phyloP scores from a whole-genome alignment of 2,797 vertebrate species.

The Argentina silus region DNA sequence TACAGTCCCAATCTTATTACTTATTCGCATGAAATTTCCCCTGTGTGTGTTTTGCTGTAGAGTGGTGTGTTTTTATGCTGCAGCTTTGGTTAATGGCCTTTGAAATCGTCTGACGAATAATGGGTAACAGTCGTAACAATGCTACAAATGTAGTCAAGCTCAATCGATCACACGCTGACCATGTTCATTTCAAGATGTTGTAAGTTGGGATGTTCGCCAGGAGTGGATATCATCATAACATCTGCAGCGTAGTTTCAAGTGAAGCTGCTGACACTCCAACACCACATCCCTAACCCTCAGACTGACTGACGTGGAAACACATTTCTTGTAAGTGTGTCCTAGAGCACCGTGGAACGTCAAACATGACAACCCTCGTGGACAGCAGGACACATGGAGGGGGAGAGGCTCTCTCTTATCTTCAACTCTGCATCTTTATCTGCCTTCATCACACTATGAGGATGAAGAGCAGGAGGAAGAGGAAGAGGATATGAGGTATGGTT shows the following conservation, averaged over 20 bases:
- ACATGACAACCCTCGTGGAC: neutral
- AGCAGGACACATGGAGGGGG: neutral
- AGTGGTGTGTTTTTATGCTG: conserved; percentile 27
- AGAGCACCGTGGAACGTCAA: neutral
- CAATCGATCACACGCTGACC: conserved; percentile 17
- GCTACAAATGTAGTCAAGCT: conserved; percentile 37
- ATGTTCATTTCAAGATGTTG: conserved; percentile 15
- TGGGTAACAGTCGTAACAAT: conserved; percentile 24
- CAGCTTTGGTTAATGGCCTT: conserved; percentile 35
- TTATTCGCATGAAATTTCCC: conserved; percentile 50
- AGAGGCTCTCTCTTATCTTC: conserved; percentile 26
- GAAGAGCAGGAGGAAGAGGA: conserved; percentile 24
- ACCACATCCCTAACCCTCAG: conserved; percentile 15
- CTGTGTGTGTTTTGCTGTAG: conserved; percentile 25
- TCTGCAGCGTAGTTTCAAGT: conserved; percentile 29
- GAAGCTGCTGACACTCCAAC: neutral
- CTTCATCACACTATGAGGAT: conserved; percentile 47
- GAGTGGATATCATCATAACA: conserved; percentile 35
- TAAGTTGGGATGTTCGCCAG: conserved; percentile 27
- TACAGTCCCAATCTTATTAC: conserved; percentile 35
- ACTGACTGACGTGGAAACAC: conserved; percentile 26
- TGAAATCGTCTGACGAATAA: conserved; percentile 39
- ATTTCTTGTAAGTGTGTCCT: conserved; percentile 35
- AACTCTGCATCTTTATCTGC: conserved; percentile 67
- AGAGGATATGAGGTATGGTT: conserved; percentile 40